Percentiles rank a stretch among this genome's conserved stretches.
Conservation (phyloP, 2,797 vertebrate species). For the Meriones psammophilus region DNA sequence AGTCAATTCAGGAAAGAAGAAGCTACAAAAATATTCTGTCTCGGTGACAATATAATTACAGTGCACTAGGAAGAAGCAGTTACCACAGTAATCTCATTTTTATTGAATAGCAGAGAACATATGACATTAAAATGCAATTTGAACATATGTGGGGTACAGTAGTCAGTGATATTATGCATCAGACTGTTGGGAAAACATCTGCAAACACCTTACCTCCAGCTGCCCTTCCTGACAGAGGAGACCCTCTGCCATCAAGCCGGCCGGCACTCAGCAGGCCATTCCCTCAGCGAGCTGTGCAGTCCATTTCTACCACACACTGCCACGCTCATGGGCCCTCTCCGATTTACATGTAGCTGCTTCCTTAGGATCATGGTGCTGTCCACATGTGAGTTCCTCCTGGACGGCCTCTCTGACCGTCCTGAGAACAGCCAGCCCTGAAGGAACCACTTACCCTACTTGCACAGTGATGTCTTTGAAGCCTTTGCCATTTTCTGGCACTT, state of each 20-base stretch:
- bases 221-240: neutral
- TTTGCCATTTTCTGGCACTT: conserved; percentile 11
- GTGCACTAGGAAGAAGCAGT: conserved; percentile 58
- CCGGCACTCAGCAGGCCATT: neutral
- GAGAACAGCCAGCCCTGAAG: neutral
- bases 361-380: too few relatives aligned
- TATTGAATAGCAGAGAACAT: conserved; percentile 57
- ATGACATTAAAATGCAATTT: conserved; percentile 64
- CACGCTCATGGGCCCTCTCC: neutral
- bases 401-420: neutral
- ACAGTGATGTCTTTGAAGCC: neutral
- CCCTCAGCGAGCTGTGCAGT: neutral
- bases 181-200: conserved; percentile 19
- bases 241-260: neutral
- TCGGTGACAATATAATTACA: conserved; percentile 79
- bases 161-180: neutral
- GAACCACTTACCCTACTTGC: neutral
- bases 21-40: conserved; percentile 72
- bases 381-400: conserved; percentile 10
- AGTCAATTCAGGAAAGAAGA: conserved; percentile 64
- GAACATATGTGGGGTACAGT: conserved; percentile 24
- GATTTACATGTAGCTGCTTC: neutral
- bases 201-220: neutral
- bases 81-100: conserved; percentile 70
- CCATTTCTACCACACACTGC: neutral